Evolutionary conservation across 2,888 invertebrate genomes (phyloP).

Genomic region (Conops quadrifasciatus): DNA sequence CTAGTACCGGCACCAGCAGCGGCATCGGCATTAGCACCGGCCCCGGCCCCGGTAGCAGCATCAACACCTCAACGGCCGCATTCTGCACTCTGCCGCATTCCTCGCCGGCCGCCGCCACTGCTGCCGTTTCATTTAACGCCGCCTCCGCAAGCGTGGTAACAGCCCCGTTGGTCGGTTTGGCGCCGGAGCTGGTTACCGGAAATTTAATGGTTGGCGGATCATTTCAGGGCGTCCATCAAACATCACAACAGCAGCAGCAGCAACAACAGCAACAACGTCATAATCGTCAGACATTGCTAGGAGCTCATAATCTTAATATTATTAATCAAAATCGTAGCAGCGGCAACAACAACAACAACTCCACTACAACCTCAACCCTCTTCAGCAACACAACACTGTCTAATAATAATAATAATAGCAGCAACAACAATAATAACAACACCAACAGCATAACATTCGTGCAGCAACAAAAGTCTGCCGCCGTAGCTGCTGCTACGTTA

Average conservation of each 20-base stretch:
- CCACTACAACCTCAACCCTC: constrained; percentile 45
- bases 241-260: constrained; percentile 43
- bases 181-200: constrained; percentile 44
- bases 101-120: constrained; percentile 64
- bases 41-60: constrained; percentile 64
- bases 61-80: not conserved
- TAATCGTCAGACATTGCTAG: constrained; percentile 48
- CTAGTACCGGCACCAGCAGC: constrained; percentile 38
- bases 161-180: constrained; percentile 50
- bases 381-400: constrained; percentile 55
- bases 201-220: constrained; percentile 36
- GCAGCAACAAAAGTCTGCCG: constrained; percentile 53
- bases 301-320: constrained; percentile 51
- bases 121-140: constrained; percentile 61
- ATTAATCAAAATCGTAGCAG: constrained; percentile 49
- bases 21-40: not conserved
- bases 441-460: constrained; percentile 46
- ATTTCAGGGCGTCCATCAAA: constrained; percentile 44
- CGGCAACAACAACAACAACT: constrained; percentile 41
- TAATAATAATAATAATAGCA: constrained; percentile 43
- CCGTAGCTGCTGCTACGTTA: constrained; percentile 50
- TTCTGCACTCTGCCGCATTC: constrained; percentile 68
- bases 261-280: constrained; percentile 55
- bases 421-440: constrained; percentile 45
- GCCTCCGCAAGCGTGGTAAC: constrained; percentile 43